Conservation (phyloP, 1,140 invertebrate species). For the Rhopalosiphum padi region DNA sequence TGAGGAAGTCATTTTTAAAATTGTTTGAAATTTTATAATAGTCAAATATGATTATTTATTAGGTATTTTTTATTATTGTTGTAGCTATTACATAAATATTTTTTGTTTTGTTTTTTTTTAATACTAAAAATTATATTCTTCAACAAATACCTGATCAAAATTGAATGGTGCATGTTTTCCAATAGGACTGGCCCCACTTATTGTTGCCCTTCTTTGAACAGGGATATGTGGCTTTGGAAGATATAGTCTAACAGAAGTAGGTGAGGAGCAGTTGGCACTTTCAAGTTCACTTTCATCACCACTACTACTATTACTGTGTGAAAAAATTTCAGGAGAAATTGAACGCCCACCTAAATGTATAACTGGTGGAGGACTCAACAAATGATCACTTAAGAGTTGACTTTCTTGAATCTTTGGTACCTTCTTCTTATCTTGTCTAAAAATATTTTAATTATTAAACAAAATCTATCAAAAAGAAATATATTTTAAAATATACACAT, state of each 20-base stretch:
- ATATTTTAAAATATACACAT: background rate
- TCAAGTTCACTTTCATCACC: conserved; percentile 58
- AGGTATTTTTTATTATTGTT: background rate
- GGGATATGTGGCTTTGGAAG: conserved; percentile 76
- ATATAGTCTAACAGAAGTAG: conserved; percentile 69
- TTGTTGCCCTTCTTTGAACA: conserved; percentile 84
- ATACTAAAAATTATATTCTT: background rate
- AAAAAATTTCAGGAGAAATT: conserved; percentile 58
- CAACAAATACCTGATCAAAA: conserved; percentile 69
- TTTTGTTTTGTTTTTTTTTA: background rate
- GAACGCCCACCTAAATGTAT: conserved; percentile 16
- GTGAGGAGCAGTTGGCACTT: conserved; percentile 60
- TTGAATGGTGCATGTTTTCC: conserved; percentile 71
- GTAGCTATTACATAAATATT: background rate
- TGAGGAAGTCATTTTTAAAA: background rate
- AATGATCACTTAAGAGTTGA: conserved; percentile 45
- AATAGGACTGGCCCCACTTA: conserved; percentile 82
- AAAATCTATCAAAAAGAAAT: background rate
- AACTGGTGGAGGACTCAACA: conserved; percentile 48
- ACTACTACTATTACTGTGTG: conserved; percentile 55
- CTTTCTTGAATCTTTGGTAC: conserved; percentile 38
- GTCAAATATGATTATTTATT: background rate
- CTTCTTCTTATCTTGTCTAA: conserved; percentile 46
- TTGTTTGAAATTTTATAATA: conserved; percentile 7
- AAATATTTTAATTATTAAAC: conserved; percentile 10